Evolutionary conservation across 2,888 invertebrate species (phyloP).

Genomic region (Zootermopsis nevadensis): DNA sequence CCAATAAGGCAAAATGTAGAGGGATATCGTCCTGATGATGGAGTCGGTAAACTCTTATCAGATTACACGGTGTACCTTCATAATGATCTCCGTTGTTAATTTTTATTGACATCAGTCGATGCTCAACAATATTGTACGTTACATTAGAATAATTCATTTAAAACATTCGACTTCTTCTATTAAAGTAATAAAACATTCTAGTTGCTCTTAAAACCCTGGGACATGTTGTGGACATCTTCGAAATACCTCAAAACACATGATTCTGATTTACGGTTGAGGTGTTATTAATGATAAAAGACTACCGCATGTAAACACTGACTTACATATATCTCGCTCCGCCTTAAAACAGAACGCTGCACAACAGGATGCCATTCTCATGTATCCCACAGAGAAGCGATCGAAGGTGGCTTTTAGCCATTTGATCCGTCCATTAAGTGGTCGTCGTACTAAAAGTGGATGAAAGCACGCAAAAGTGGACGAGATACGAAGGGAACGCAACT

Average conservation of each 20-base stretch:
- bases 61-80: too few relatives aligned
- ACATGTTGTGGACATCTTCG: background rate
- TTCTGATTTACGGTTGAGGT: background rate
- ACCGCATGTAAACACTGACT: slow-evolving; percentile 2
- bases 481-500: too few relatives aligned
- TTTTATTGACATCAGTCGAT: too few relatives aligned
- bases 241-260: slow-evolving; percentile 1
- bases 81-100: too few relatives aligned
- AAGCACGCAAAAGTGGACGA: slow-evolving; percentile 2
- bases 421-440: slow-evolving; percentile 26
- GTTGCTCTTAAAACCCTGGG: too few relatives aligned
- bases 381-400: background rate
- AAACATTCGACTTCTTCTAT: too few relatives aligned
- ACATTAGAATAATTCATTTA: too few relatives aligned
- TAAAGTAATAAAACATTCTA: too few relatives aligned
- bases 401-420: slow-evolving; percentile 15
- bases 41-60: too few relatives aligned
- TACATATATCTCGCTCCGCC: background rate
- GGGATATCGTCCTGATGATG: too few relatives aligned
- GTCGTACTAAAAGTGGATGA: background rate
- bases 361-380: background rate
- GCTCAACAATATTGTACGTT: too few relatives aligned
- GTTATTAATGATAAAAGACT: background rate
- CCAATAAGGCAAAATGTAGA: too few relatives aligned
- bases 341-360: background rate